phyloP scores from a whole-genome alignment of 2,113 vertebrate species.

The Paraplagusia blochii region DNA sequence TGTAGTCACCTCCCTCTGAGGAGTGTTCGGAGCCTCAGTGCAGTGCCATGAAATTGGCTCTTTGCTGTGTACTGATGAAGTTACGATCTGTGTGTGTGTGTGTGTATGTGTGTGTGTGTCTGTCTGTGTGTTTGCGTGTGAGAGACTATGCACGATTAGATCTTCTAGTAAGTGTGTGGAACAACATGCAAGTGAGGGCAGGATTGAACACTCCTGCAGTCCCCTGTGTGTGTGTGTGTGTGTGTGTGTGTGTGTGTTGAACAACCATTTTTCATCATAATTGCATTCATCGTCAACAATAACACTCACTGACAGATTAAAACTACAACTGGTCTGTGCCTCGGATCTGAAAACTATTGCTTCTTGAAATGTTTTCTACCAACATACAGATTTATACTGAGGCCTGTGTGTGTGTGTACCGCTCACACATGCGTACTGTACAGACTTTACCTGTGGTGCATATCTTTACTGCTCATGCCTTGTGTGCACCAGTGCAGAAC shows the following conservation, averaged over 20 bases:
- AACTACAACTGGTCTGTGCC: too few relatives aligned
- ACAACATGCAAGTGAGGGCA: constrained; percentile 15
- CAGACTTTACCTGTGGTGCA: constrained; percentile 22
- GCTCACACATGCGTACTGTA: neutral
- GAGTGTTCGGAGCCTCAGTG: constrained; percentile 44
- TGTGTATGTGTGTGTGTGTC: constrained; percentile 26
- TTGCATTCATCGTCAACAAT: too few relatives aligned
- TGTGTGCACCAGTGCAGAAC: constrained; percentile 14
- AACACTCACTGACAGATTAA: too few relatives aligned
- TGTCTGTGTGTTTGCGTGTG: constrained; percentile 15
- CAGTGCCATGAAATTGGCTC: constrained; percentile 52
- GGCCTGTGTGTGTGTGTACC: neutral
- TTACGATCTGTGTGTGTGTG: constrained; percentile 29
- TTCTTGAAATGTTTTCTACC: too few relatives aligned
- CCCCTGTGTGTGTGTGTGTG: constrained; percentile 1
- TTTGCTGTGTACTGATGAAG: constrained; percentile 58
- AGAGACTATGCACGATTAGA: neutral
- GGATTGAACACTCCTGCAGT: constrained; percentile 20
- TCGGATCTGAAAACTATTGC: too few relatives aligned
- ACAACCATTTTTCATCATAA: too few relatives aligned
- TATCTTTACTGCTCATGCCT: constrained; percentile 44
- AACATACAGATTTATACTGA: neutral
- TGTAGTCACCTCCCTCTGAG: constrained; percentile 43
- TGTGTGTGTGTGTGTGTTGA: constrained; percentile 4
- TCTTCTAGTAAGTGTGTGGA: constrained; percentile 26